Base-by-base conservation (phyloP, 2,888 invertebrate genomes). In the Archaeoteleia sp. region DNA sequence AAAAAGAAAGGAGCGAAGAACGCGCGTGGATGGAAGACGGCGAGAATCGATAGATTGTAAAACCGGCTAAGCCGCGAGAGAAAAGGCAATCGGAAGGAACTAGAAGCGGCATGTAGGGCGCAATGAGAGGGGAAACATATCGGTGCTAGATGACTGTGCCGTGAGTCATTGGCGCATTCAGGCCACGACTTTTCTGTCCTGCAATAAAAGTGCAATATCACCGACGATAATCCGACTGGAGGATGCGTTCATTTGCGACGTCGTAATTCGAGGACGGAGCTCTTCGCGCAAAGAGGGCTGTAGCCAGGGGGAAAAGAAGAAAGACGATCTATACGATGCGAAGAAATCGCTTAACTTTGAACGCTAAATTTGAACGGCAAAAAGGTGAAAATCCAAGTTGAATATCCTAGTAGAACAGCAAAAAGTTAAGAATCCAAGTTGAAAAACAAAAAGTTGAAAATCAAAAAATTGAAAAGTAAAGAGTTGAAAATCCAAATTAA, bases 121-220 rank as follows among this genome's bases (percentile, higher is more conserved):
- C 74, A 71, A 75, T 73, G 72, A 75, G 74, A 73, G 74, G 68
- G 71, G 74, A 74, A 72, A 73, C 73, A 72, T 72, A 66, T 51
- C 63, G 51, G 74, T 63, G 72, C 55, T 65, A 70, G 74, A 76
- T 75, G 76, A 76, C 73, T 67, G 72, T 74, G 72, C 67, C 51
- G 71, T 76, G 74, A 75, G 70, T 76, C 75, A 76, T 46, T 20
- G 71, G 65, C 53, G 62, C 68, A 71, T 71, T 71, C 68, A 70
- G 58, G 60, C 57, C 67, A 65, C 62, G 53, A 46, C 62, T 68
- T 65, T 62, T 62, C 14, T 14, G 43, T 45, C 58, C 69, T 53
- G 73, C 71, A 70, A 75, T 76, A 74, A 77, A 77, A 73, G 72
- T 74, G 68, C 73, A 70, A 77, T 77, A 77, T 76, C 70, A 74